phyloP scores from a whole-genome alignment of 2,113 vertebrate genomes.

The Otis tarda region DNA sequence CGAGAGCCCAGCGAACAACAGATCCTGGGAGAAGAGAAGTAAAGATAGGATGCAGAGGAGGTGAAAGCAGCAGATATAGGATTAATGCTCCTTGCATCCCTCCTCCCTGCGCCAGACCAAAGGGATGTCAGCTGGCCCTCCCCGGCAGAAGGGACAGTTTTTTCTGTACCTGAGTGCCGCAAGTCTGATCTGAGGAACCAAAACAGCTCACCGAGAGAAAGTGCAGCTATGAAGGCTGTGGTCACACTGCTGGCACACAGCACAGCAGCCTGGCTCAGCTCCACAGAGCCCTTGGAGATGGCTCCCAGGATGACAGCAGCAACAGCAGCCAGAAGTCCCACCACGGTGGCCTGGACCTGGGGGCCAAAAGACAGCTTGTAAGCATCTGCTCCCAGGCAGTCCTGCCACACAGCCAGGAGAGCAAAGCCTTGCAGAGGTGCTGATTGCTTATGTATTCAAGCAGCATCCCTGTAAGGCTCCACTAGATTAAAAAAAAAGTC shows the following conservation, averaged over 20 bases:
- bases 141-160: not conserved
- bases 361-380: not conserved
- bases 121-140: not conserved
- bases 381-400: not conserved
- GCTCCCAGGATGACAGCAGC: slow-evolving; percentile 86
- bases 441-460: not conserved
- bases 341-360: slow-evolving; percentile 93
- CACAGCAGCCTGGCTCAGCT: slow-evolving; percentile 83
- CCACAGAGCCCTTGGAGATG: slow-evolving; percentile 81
- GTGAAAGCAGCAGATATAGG: not conserved
- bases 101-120: not conserved
- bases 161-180: not conserved
- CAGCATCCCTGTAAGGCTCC: not conserved
- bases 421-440: not conserved
- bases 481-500: not conserved
- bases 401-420: not conserved
- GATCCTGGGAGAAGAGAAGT: not conserved
- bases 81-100: not conserved
- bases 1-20: not conserved
- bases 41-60: not conserved
- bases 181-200: not conserved
- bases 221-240: slow-evolving; percentile 90
- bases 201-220: slow-evolving; percentile 83
- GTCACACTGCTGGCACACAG: slow-evolving; percentile 92
- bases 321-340: slow-evolving; percentile 92